Evolutionary conservation across 1,140 invertebrate species (phyloP).

Genomic region (Cydia fagiglandana): DNA sequence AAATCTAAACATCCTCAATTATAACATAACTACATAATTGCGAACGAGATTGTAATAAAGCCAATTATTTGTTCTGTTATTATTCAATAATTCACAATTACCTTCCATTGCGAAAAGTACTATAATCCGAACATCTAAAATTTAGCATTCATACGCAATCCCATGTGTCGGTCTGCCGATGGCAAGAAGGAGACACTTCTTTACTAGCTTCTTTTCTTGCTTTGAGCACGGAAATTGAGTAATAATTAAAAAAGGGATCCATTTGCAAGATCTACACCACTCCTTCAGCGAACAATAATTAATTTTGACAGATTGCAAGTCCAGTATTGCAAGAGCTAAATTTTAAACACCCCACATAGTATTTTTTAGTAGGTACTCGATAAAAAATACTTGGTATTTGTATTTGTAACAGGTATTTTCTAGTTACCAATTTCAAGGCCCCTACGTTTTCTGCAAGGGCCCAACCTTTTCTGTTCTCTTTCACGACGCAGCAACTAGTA

Average conservation of each 20-base stretch:
- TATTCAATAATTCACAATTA: constrained; percentile 29
- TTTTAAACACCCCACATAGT: not conserved
- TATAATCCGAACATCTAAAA: not conserved
- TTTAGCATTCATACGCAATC: constrained; percentile 7
- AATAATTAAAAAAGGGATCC: constrained; percentile 14
- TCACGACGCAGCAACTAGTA: too few relatives aligned
- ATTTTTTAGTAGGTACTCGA: not conserved
- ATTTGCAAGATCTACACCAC: constrained; percentile 29
- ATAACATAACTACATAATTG: not conserved
- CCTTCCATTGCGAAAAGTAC: constrained; percentile 18
- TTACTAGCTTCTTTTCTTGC: not conserved
- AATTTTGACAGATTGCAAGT: constrained; percentile 21
- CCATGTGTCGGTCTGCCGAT: not conserved
- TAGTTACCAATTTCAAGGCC: too few relatives aligned
- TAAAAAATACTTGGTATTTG: constrained; percentile 5
- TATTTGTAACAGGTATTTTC: constrained; percentile 6
- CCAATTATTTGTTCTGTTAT: constrained; percentile 25
- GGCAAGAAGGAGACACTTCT: not conserved
- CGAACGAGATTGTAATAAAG: constrained; percentile 18
- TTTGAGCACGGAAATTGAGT: not conserved
- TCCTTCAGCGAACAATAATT: constrained; percentile 16
- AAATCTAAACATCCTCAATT: constrained; percentile 12
- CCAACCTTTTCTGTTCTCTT: too few relatives aligned
- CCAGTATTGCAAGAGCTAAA: not conserved
- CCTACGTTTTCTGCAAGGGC: too few relatives aligned